These are phyloP conservation scores for Paracentrotus lividus DNA, from an alignment of 53 echinoderm and acorn worm species.

Conservation along the genomic window DNA sequence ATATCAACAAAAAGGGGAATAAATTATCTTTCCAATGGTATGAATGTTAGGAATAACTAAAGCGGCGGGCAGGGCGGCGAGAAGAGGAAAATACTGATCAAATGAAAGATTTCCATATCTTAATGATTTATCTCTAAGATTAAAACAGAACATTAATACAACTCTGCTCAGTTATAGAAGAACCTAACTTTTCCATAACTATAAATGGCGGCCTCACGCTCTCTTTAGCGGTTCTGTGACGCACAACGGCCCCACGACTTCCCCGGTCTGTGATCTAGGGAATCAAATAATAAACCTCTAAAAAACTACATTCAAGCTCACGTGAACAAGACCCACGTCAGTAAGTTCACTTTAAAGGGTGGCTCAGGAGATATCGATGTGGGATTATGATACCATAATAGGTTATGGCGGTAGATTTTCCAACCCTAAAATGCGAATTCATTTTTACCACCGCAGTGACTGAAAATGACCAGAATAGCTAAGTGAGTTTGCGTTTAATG, in stretches of 20 bases:
- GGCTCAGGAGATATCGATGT: neutral
- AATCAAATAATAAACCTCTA: neutral
- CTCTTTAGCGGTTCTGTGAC: neutral
- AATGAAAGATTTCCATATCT: constrained; percentile 1
- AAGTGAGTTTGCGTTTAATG: neutral
- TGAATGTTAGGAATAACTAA: too few relatives aligned
- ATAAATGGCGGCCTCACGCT: neutral
- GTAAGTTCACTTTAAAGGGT: neutral
- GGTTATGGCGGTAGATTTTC: neutral
- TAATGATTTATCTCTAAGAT: neutral
- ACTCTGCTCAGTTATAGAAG: neutral
- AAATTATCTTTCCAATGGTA: too few relatives aligned
- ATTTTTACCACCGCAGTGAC: neutral
- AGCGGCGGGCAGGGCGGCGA: neutral
- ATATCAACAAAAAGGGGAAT: too few relatives aligned
- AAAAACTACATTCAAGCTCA: neutral
- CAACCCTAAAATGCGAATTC: neutral
- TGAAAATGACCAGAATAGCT: neutral
- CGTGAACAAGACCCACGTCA: neutral
- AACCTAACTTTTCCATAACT: neutral
- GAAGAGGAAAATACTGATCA: neutral
- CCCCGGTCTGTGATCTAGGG: neutral
- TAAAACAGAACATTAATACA: neutral
- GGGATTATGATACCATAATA: neutral
- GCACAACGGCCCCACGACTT: neutral